A percentile compares a stretch with the other conserved stretches of the same genome.
These are phyloP conservation scores for Corythaeola cristata DNA, from an alignment of 2,113 vertebrate species.

Conservation along the genomic window DNA sequence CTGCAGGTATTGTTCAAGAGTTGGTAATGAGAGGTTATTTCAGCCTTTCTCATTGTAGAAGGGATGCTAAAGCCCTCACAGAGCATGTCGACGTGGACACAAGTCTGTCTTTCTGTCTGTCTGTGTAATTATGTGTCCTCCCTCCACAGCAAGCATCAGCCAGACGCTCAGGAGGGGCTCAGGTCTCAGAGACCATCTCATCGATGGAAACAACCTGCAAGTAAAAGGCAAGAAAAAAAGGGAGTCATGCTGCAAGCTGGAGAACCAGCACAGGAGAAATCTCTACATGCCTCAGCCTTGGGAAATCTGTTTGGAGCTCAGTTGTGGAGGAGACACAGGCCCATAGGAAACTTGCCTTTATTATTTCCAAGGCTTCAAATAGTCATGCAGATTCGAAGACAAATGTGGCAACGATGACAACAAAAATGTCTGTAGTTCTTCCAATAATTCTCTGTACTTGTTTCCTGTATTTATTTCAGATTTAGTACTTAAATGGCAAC, in stretches of 20 bases:
- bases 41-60: neutral
- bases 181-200: neutral
- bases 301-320: neutral
- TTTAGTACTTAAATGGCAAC: neutral
- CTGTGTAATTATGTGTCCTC: neutral
- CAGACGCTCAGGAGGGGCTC: neutral
- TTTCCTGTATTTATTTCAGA: conserved; percentile 45
- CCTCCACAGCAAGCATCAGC: neutral
- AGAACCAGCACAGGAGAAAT: neutral
- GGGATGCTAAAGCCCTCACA: fast-evolving
- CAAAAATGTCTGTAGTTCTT: neutral
- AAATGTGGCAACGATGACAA: neutral
- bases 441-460: conserved; percentile 24
- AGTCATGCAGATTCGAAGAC: neutral
- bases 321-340: neutral
- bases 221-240: neutral
- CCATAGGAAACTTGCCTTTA: neutral
- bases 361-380: conserved; percentile 4
- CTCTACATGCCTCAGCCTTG: neutral
- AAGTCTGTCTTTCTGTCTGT: neutral
- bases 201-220: neutral
- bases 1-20: neutral
- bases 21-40: neutral
- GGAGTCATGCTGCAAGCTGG: neutral
- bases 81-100: neutral